A percentile compares a stretch with the other conserved stretches of the same genome.
Conservation (phyloP, 92 coral and sea anemone species). For the Parazoanthus atlanticus region DNA sequence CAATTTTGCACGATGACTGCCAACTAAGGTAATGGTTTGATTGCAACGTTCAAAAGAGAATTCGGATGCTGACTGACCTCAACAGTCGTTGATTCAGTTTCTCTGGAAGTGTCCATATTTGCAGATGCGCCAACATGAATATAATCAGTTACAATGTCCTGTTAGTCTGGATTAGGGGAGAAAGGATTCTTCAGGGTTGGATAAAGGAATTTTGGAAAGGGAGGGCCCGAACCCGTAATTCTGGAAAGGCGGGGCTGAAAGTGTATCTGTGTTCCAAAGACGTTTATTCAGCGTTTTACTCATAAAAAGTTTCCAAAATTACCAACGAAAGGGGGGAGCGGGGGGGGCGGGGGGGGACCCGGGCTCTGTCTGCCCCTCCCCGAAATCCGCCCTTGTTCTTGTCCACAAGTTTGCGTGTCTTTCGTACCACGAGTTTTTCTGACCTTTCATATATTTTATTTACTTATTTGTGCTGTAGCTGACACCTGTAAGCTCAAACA, state of each 20-base stretch:
- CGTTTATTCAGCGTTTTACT: too few species aligned
- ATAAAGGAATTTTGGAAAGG: neutral
- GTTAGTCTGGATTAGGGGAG: neutral
- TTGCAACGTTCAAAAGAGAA: neutral
- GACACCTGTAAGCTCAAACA: neutral
- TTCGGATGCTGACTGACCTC: neutral
- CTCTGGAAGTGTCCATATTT: neutral
- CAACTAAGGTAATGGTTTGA: too few species aligned
- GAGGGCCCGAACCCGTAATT: too few species aligned
- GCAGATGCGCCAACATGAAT: neutral
- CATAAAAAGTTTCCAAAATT: too few species aligned
- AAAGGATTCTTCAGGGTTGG: neutral
- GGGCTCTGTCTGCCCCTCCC: too few species aligned
- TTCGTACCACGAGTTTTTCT: neutral
- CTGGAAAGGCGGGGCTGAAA: too few species aligned
- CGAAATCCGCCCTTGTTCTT: too few species aligned
- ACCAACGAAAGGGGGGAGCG: too few species aligned
- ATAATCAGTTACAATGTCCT: neutral
- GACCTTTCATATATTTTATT: neutral
- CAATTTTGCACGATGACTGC: neutral
- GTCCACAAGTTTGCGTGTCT: neutral
- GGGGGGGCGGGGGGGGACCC: too few species aligned
- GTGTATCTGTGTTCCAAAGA: too few species aligned
- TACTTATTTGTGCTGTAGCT: neutral
- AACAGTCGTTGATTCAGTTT: neutral